Base-by-base conservation (phyloP, 2,113 vertebrate genomes). In the Hippoglossus stenolepis region DNA sequence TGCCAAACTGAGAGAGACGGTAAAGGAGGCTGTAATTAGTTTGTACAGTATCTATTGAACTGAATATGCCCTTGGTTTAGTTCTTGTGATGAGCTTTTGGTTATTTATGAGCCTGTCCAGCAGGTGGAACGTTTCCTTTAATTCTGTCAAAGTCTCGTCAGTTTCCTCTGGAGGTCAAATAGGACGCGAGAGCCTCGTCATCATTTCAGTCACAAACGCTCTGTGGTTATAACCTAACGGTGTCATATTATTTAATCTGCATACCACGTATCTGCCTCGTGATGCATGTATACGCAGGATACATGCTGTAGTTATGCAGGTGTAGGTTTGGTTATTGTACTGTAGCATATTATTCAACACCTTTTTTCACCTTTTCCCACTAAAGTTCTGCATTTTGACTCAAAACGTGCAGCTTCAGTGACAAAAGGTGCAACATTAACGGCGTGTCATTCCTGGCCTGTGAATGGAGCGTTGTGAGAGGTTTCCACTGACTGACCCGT, bases 1-100 rank as follows among this genome's bases (percentile, higher is more conserved):
- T 79, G 71, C 82, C 84, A 83, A 79, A 90, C 54, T 45, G 67
- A 73, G 40, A 75, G 35, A 1, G 53, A 81, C 49, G 31, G 69
- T 15, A 5, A 43, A 83, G 59, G 70, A 79, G 66, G 64, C 28
- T 86, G 85, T 85, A 70, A 82, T 81, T 91, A 74, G 51, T 83
- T 85, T 90, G 89, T 92, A 89, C 72, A 90, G 86, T 86, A 85
- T 83, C 86, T 78, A 64, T 77, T 75, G 56, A 84, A 87, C 84
- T 90, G 75, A 88, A 82, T 87, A 64, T 71, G 76, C 64, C 57
- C 60, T 85, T 65, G 21, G 73, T 82, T 80, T 82, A 80, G 66
- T 80, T 80, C 13, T 31, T 57, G 75, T 84, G 63, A 67, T 90
- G 35, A 53, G 45, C 35, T 49, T 84, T 84, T 77, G 54, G 73